Evolutionary conservation across 2,797 vertebrate genomes (phyloP).

Genomic region (Crocodylus rhombifer): DNA sequence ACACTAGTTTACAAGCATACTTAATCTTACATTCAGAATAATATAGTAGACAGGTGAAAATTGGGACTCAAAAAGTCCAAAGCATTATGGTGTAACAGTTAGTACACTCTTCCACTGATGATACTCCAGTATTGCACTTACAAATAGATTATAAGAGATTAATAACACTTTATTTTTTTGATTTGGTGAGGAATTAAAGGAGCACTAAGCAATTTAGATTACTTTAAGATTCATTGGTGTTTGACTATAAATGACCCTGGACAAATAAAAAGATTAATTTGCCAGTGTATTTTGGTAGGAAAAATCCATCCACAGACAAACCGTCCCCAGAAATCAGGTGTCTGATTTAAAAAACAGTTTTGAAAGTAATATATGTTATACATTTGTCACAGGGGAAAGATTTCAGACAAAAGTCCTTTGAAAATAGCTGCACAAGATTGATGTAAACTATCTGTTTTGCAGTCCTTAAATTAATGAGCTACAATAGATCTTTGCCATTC

Average conservation of each 20-base stretch:
- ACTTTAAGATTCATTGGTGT: not conserved
- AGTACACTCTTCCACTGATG: not conserved
- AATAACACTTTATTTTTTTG: not conserved
- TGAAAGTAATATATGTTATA: accelerated
- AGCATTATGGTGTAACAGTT: not conserved
- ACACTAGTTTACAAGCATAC: not conserved
- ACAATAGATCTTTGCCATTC: not conserved
- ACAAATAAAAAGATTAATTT: slow-evolving; percentile 26
- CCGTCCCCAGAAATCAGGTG: not conserved
- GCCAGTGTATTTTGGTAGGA: not conserved
- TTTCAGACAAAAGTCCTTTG: not conserved
- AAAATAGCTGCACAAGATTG: not conserved
- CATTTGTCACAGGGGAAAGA: too few relatives aligned
- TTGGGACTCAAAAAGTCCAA: not conserved
- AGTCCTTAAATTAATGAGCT: not conserved
- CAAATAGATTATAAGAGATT: slow-evolving; percentile 19
- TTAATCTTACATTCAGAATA: not conserved
- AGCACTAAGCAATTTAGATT: not conserved
- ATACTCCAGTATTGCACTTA: not conserved
- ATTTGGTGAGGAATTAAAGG: not conserved
- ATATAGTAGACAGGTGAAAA: not conserved
- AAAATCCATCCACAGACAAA: not conserved
- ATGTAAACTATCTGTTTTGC: not conserved
- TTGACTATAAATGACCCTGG: not conserved
- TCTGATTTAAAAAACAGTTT: not conserved